Base-by-base conservation (phyloP, 2,888 invertebrate genomes). In the Amaurobius ferox region DNA sequence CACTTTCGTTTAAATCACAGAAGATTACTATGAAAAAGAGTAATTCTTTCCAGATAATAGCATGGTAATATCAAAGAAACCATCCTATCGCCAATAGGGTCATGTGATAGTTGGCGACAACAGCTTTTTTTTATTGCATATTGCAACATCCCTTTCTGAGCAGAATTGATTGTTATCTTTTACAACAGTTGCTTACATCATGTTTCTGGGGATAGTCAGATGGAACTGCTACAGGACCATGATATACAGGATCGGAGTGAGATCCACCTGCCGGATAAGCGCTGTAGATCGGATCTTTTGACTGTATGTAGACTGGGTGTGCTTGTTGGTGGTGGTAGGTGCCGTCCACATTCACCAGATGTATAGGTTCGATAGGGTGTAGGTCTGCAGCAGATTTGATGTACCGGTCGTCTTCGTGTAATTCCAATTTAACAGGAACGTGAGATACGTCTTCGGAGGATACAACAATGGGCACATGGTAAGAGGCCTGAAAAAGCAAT, bases 221-320 rank as follows among this genome's bases (percentile, higher is more conserved):
- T n/a, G 83, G 77, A 6, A 85, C 76, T 5, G 83, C 71, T 6
- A 78, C 83, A 0, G 77, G 83, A 40, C 83, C 83, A 2, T 77
- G 72, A 61, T 67, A 85, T 1, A 85, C 83, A 0, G 40, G 35
- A 5, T 77, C 71, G 3, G 35, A 23, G n/a, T 71, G 66, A 40
- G 40, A 28, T 28, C 35, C 35, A 40, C 35, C 40, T 11, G 40
- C 7, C 9, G 40, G 5, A 40, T 68, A 68, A 9, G 40, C 9
- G 7, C 26, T 11, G 40, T 40, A 68, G 23, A 16, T 13, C 11
- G 39, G 40, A 5, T 23, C 40, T 28, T 68, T 39, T 1, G 26
- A 3, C 16, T 68, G 40, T 26, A 68, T 23, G 13, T 68, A 68
- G 28, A 68, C 39, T 13, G 68, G 68, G 9, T 28, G 70, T 5